Evolutionary conservation across 2,113 vertebrate genomes (phyloP).

Genomic region (Platysternon megacephalum): DNA sequence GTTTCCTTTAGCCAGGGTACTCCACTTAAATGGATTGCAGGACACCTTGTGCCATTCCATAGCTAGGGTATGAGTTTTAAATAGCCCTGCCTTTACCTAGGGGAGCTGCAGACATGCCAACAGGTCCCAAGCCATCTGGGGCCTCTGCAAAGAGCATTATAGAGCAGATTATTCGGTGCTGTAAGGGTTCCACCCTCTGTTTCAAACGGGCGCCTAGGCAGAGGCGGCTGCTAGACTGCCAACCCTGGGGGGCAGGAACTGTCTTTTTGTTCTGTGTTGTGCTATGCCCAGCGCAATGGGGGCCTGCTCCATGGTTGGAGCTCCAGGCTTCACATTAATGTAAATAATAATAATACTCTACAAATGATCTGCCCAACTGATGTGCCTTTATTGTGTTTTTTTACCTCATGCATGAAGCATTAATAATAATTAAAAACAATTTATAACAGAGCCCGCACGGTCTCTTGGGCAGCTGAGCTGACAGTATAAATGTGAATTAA

Average conservation of each 20-base stretch:
- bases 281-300: not conserved
- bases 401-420: not conserved
- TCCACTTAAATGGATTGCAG: not conserved
- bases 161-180: not conserved
- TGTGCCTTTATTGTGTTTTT: not conserved
- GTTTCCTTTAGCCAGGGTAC: not conserved
- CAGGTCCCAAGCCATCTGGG: not conserved
- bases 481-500: constrained; percentile 71
- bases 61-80: not conserved
- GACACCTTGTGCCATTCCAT: not conserved
- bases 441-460: constrained; percentile 34
- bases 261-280: not conserved
- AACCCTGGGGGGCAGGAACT: not conserved
- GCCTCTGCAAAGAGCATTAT: not conserved
- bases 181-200: not conserved
- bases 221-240: not conserved
- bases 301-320: not conserved
- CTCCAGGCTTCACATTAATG: not conserved
- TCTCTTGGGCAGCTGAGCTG: constrained; percentile 73
- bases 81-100: not conserved
- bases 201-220: not conserved
- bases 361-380: constrained; percentile 22
- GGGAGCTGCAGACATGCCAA: not conserved
- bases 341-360: not conserved
- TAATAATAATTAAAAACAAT: constrained; percentile 61